Conservation (phyloP, 1,140 invertebrate genomes). For the Dufourea novaeangliae region DNA sequence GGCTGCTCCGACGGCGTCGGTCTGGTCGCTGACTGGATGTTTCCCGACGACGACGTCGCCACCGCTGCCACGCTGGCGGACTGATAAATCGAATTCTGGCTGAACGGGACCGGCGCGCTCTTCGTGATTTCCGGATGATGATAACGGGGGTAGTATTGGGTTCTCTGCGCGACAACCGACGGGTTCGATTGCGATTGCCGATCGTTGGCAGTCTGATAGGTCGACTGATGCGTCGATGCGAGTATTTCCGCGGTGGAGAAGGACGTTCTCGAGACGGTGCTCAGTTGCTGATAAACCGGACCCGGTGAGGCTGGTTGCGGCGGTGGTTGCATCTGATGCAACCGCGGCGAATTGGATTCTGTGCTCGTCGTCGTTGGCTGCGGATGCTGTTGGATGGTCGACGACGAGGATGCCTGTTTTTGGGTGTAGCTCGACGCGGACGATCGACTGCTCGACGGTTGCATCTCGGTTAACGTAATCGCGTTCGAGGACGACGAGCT, state of each 20-base stretch:
- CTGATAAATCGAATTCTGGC: constrained; percentile 72
- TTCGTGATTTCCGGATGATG: constrained; percentile 79
- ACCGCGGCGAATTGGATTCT: constrained; percentile 70
- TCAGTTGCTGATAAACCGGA: constrained; percentile 77
- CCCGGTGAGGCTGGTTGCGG: constrained; percentile 76
- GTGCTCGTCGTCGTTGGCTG: constrained; percentile 69
- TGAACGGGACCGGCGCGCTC: constrained; percentile 74
- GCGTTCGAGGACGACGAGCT: constrained; percentile 65
- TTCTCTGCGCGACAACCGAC: constrained; percentile 70
- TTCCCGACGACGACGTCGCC: constrained; percentile 51
- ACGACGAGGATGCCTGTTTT: not conserved
- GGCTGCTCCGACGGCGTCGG: constrained; percentile 59
- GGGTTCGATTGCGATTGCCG: constrained; percentile 51
- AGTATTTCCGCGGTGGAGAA: constrained; percentile 70
- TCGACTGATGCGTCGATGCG: constrained; percentile 62
- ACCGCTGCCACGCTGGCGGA: constrained; percentile 59
- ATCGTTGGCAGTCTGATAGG: constrained; percentile 64
- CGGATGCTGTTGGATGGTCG: constrained; percentile 70
- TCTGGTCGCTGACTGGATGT: constrained; percentile 51
- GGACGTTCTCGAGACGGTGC: constrained; percentile 68
- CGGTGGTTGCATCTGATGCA: constrained; percentile 71
- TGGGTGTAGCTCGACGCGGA: constrained; percentile 36
- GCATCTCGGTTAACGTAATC: constrained; percentile 77
- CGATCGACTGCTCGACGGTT: constrained; percentile 68
- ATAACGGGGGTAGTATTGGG: constrained; percentile 77